Evolutionary conservation across 1,140 invertebrate species (phyloP), one percentile per base, ranked within the genome.

Genomic region (Cecropterus lyciades): DNA sequence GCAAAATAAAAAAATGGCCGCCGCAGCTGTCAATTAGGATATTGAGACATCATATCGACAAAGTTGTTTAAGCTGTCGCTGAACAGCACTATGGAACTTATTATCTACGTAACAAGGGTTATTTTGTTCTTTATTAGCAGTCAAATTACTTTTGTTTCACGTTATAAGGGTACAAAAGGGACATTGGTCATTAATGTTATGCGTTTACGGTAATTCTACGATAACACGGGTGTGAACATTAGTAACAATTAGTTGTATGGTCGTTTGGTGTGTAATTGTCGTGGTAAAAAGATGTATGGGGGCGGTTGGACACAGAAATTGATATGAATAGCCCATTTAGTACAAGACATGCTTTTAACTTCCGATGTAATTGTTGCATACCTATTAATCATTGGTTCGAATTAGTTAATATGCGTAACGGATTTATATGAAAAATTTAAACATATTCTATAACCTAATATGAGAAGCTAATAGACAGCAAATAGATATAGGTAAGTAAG

Each of bases 181-280:
- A 72, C 80, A 77, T 16, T 75, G 75, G 77, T 80, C 76, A 84
- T 84, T 78, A 71, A 67, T 59, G 37, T 64, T 64, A 64, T 53
- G 37, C 65, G 70, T 82, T 70, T 69, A 79, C 77, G 72, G 74
- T 73, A 65, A 77, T 82, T 73, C 57, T 42, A 48, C 55, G 67
- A 74, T 73, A 72, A 79, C 65, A 78, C 77, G 69, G 77, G 76
- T 81, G 80, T 87, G 79, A 85, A 84, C 69, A 82, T 81, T 74
- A 65, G 69, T 73, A 63, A 79, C 77, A 82, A 85, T 87, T 89
- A 89, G 81, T 86, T 84, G 79, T 82, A 89, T 82, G 77, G 81
- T 72, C 67, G 66, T 84, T 79, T 79, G 27, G 69, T 73, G 46
- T 64, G 62, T 82, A 87, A 87, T 85, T 89, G 80, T 80, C 80